A percentile compares a stretch with the other conserved stretches of the same genome.
Evolutionary conservation across 2,797 vertebrate genomes (phyloP).

Genomic region (Myotis findleyi): DNA sequence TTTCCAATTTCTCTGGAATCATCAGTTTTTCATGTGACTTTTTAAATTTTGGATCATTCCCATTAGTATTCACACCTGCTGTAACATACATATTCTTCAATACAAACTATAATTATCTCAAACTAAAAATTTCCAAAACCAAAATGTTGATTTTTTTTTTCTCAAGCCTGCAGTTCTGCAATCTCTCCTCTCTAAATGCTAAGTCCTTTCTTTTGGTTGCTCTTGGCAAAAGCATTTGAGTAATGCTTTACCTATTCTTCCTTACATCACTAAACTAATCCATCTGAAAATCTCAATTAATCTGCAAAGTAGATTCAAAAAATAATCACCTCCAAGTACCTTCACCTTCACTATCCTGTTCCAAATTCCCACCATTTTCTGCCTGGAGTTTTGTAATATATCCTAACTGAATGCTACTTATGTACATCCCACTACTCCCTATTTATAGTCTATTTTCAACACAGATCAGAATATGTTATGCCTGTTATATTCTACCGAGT

Average conservation of each 20-base stretch:
- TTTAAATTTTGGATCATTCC: not conserved
- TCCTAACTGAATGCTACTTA: not conserved
- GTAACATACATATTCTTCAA: not conserved
- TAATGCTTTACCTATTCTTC: not conserved
- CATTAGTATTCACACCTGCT: not conserved
- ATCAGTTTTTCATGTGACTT: not conserved
- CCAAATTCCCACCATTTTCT: not conserved
- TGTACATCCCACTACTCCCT: not conserved
- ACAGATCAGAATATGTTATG: not conserved
- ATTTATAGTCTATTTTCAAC: not conserved
- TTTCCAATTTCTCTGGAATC: not conserved
- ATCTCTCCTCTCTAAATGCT: not conserved
- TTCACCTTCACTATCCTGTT: not conserved
- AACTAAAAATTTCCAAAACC: not conserved
- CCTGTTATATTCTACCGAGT: not conserved
- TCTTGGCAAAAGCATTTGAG: not conserved
- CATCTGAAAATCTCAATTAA: not conserved
- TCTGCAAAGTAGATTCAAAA: not conserved
- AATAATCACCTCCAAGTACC: not conserved
- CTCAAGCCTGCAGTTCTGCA: not conserved
- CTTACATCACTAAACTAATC: not conserved
- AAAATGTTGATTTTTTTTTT: not conserved
- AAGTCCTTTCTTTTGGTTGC: not conserved
- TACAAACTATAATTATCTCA: not conserved
- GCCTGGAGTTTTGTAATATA: not conserved